A percentile compares a stretch with the other conserved stretches of the same genome.
Evolutionary conservation across 1,140 invertebrate genomes (phyloP).

Genomic region (Bicyclus anynana): DNA sequence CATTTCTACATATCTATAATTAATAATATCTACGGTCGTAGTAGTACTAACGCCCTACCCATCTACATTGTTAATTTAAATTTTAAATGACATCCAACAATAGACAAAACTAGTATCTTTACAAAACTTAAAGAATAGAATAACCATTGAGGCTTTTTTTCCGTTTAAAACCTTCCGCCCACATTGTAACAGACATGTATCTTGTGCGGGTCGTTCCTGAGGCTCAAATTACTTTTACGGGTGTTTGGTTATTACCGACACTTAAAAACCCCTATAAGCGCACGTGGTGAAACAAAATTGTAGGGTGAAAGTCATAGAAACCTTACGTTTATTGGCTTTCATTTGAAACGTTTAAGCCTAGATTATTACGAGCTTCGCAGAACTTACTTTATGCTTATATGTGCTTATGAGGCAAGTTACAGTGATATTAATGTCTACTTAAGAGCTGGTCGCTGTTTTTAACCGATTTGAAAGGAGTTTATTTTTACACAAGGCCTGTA

Average conservation of each 20-base stretch:
- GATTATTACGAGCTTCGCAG: not conserved
- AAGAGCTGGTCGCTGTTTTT: too few relatives aligned
- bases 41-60: too few relatives aligned
- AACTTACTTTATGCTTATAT: not conserved
- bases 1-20: too few relatives aligned
- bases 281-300: not conserved
- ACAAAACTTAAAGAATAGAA: not conserved
- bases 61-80: too few relatives aligned
- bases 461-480: too few relatives aligned
- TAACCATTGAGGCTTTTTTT: not conserved
- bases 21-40: too few relatives aligned
- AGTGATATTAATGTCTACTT: too few relatives aligned
- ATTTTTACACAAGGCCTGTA: too few relatives aligned
- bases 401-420: not conserved
- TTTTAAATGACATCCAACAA: not conserved
- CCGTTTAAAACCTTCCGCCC: not conserved
- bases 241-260: not conserved
- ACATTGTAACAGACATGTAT: conserved; percentile 14
- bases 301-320: not conserved
- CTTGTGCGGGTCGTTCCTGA: conserved; percentile 10
- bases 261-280: not conserved
- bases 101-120: not conserved
- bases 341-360: not conserved
- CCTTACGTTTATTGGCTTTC: not conserved
- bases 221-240: not conserved